phyloP scores from a whole-genome alignment of 2,113 vertebrate genomes.

The Artemisiospiza belli region DNA sequence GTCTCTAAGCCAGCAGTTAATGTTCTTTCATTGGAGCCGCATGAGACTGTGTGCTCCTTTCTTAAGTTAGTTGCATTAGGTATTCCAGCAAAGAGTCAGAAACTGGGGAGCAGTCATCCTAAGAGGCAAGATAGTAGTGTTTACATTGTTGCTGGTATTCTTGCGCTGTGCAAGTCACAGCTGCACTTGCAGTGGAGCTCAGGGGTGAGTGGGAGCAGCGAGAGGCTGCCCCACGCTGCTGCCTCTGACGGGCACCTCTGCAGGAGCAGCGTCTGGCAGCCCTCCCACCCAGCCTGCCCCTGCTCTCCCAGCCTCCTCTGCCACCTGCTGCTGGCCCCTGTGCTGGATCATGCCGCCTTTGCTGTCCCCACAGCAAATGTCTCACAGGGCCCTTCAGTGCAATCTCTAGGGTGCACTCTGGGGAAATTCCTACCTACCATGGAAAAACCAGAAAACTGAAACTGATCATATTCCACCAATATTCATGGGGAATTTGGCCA shows the following conservation, averaged over 20 bases:
- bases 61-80: not conserved
- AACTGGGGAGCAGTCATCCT: not conserved
- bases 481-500: not conserved
- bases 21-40: not conserved
- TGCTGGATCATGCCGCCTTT: not conserved
- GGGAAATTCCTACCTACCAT: not conserved
- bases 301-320: accelerated
- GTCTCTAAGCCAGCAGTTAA: not conserved
- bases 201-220: not conserved
- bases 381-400: not conserved
- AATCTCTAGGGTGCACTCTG: not conserved
- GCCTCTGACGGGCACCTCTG: not conserved
- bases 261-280: not conserved
- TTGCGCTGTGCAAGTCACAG: not conserved
- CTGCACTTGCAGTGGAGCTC: not conserved
- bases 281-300: accelerated
- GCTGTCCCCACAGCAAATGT: not conserved
- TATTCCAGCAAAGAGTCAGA: not conserved
- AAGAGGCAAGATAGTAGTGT: not conserved
- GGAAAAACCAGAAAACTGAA: not conserved
- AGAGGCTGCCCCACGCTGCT: not conserved
- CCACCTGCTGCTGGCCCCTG: not conserved
- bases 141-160: not conserved
- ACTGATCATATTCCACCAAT: not conserved
- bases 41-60: not conserved